Evolutionary conservation across 2,888 invertebrate genomes (phyloP).

Genomic region (Fragum whitleyi): DNA sequence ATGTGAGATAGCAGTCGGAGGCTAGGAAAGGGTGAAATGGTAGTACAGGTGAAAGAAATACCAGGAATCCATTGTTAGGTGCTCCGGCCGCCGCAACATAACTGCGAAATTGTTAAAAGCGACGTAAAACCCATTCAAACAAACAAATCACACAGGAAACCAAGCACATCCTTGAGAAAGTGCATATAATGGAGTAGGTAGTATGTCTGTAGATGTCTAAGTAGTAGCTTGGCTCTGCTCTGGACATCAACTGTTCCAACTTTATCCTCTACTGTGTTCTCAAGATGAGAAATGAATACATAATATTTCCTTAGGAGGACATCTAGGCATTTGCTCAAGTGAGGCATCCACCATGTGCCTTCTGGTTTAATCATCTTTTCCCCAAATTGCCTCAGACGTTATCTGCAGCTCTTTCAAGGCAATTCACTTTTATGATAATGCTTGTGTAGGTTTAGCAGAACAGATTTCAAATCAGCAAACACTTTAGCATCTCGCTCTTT

Average conservation of each 20-base stretch:
- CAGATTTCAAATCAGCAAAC: conserved; percentile 48
- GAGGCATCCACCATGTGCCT: conserved; percentile 63
- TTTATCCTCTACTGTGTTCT: conserved; percentile 47
- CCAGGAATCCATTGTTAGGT: too few species aligned
- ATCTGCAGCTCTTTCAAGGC: too few species aligned
- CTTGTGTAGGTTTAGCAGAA: conserved; percentile 54
- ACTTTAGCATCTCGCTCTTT: conserved; percentile 44
- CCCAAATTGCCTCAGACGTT: too few species aligned
- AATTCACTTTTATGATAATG: conserved; percentile 59
- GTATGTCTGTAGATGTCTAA: conserved; percentile 43
- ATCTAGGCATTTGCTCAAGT: too few species aligned
- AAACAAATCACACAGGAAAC: too few species aligned
- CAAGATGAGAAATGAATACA: conserved; percentile 53
- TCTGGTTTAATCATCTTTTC: conserved; percentile 52
- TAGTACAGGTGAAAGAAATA: too few species aligned
- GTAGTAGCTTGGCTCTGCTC: conserved; percentile 36
- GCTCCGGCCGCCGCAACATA: too few species aligned
- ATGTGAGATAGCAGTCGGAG: too few species aligned
- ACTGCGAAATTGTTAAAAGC: too few species aligned
- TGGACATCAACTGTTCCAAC: conserved; percentile 44
- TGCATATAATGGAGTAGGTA: conserved; percentile 54
- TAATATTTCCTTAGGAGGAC: too few species aligned
- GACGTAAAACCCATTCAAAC: too few species aligned
- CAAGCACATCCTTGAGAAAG: conserved; percentile 53
- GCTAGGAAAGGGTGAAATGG: too few species aligned